A percentile compares a stretch with the other conserved stretches of the same genome.
phyloP scores from a whole-genome alignment of 1,140 invertebrate genomes.

The Heliconius hermathena region DNA sequence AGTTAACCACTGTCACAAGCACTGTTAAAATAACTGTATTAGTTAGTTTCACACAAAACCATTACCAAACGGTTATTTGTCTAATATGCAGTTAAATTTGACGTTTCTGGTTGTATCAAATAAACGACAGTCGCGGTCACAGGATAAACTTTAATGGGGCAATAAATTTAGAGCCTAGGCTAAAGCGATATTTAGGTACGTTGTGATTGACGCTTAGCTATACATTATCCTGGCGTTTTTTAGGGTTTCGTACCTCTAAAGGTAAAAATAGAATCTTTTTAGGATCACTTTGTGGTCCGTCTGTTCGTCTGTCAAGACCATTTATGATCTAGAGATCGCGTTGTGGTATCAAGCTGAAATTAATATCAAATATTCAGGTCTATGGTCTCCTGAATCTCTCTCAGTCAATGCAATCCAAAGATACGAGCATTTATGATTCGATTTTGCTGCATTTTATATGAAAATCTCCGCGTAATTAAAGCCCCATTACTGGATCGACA shows the following conservation, averaged over 20 bases:
- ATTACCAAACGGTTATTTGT: conserved; percentile 4
- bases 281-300: too few relatives aligned
- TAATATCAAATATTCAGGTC: too few relatives aligned
- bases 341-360: too few relatives aligned
- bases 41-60: conserved; percentile 1
- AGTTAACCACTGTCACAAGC: conserved; percentile 3
- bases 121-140: conserved; percentile 3
- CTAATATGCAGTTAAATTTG: conserved; percentile 15
- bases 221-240: not conserved
- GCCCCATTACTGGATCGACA: too few relatives aligned
- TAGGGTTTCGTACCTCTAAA: not conserved
- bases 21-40: conserved; percentile 5
- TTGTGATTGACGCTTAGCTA: not conserved
- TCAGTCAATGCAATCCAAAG: too few relatives aligned
- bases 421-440: too few relatives aligned
- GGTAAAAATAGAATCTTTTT: too few relatives aligned
- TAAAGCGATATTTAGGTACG: not conserved
- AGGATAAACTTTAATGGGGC: conserved; percentile 8
- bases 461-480: too few relatives aligned
- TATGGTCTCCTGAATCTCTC: too few relatives aligned
- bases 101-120: conserved; percentile 7
- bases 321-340: too few relatives aligned
- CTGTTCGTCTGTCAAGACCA: too few relatives aligned
- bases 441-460: too few relatives aligned
- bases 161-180: not conserved